Evolutionary conservation across 2,888 invertebrate genomes (phyloP), one percentile per base, ranked within the genome.

Genomic region (Tipula helvola): DNA sequence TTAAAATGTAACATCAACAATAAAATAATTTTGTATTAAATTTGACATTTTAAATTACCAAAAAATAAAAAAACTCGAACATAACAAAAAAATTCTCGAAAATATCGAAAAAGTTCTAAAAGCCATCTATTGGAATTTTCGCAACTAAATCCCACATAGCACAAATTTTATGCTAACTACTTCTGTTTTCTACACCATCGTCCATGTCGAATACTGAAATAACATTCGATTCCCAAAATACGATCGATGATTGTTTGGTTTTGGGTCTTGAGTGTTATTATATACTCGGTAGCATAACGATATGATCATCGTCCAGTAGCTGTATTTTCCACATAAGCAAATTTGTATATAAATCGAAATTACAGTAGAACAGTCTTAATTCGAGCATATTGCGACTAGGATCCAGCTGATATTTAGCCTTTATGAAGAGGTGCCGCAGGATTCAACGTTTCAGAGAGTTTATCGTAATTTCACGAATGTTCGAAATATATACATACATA

Each of bases 311-410:
- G 90, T 98, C 98, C 41, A 99, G 91, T 47, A 99, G 92, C 90
- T 99, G 99, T 96, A 98, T 97, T 92, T 98, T 99, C 96, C 98
- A 97, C 94, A 99, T 97, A 89, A 97, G 93, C 89, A 99, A 93
- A 86, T 95, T 93, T 89, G 94, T 94, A 88, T 96, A 94, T 94
- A 97, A 84, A 89, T 97, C 96, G 92, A 97, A 97, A 91, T 96
- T 96, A 91, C 96, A 96, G 90, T 95, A 97, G 92, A 97, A 98
- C 89, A 95, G 95, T 88, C 96, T 92, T 83, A 92, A 91, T 86
- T 93, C 92, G 88, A 87, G 87, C 5, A 71, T 52, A 87, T 89
- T 88, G 12, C 88, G 88, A 12, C 87, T 84, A 0, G 44, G 8
- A 2, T 88, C 87, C 18, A 85, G 12, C 86, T 87, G 87, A 5